Evolutionary conservation across 1,140 invertebrate species (phyloP), one percentile per base, ranked within the genome.

Genomic region (Leucophenga varia): DNA sequence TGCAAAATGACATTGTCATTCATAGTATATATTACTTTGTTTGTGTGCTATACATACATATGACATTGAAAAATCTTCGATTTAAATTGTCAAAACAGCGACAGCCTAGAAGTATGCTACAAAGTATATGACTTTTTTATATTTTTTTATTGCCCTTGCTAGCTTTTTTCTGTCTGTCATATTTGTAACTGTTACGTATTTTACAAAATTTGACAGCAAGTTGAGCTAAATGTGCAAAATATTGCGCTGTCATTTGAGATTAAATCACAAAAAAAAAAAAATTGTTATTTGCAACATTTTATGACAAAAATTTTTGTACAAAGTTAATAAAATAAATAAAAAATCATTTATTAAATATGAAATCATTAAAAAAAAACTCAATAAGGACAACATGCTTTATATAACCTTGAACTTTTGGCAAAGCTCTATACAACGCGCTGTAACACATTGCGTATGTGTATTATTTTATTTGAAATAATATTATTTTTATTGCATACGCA

Each of bases 21-120:
- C 56, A n/a, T n/a, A n/a, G n/a, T n/a, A n/a, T n/a, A n/a, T n/a
- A n/a, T 67, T 63, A 57, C 67, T 67, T 67, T 57, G 28, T 48
- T 53, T 28, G 14, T 35, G 44, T 30, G 22, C 57, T 39, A n/a
- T n/a, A n/a, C n/a, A n/a, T n/a, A n/a, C 10, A 34, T 13, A n/a
- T n/a, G 28, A 34, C 28, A 38, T 17, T 18, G 46, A 58, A 60
- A 54, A 63, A 63, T 59, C 59, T 67, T 63, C 43, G 57, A 54
- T 63, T 67, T 54, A 59, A 67, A 67, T 67, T 63, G 63, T 41
- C 59, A 47, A 61, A 65, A 67, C 63, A 55, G 63, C 57, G 50
- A 61, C 55, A 65, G 54, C 65, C 64, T 64, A 55, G 57, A 52
- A 32, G 60, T 64, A 58, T 64, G 57, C 58, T 61, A 65, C 55